Percentiles rank a stretch among this genome's conserved stretches.
phyloP scores from a whole-genome alignment of 2,113 vertebrate species.

The Oreochromis spilurus region DNA sequence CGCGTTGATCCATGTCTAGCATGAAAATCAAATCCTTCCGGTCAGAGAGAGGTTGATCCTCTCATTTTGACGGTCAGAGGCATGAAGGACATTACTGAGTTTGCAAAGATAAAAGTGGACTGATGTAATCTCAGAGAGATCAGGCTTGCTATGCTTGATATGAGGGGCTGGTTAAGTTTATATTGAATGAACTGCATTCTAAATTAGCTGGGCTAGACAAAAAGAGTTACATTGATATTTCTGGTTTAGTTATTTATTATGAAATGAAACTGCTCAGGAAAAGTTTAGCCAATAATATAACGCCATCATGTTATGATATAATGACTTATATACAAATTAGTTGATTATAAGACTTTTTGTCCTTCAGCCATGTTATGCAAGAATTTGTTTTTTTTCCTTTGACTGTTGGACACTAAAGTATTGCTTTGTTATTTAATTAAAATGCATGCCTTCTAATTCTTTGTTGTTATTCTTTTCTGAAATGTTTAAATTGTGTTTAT shows the following conservation, averaged over 20 bases:
- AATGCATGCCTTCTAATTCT: neutral
- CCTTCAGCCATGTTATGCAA: neutral
- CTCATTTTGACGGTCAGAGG: neutral
- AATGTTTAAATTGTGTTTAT: neutral
- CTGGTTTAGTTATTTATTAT: neutral
- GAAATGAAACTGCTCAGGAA: neutral
- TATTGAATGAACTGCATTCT: neutral
- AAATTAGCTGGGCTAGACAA: neutral
- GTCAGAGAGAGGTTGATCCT: neutral
- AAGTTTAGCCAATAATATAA: neutral
- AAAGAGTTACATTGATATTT: neutral
- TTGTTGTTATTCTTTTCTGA: neutral
- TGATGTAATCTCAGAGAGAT: constrained; percentile 28
- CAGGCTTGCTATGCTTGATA: neutral
- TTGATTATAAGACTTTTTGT: neutral
- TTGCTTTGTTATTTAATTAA: neutral
- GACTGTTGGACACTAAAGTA: neutral
- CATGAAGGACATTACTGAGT: neutral
- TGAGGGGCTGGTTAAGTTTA: constrained; percentile 3
- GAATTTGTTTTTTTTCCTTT: rapidly evolving
- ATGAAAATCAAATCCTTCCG: constrained; percentile 16
- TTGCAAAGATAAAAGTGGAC: constrained; percentile 21
- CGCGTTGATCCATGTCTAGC: neutral
- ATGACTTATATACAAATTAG: neutral
- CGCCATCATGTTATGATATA: neutral